A percentile compares a stretch with the other conserved stretches of the same genome.
Conservation (phyloP, 2,113 vertebrate species). For the Gallinago jamesoni region DNA sequence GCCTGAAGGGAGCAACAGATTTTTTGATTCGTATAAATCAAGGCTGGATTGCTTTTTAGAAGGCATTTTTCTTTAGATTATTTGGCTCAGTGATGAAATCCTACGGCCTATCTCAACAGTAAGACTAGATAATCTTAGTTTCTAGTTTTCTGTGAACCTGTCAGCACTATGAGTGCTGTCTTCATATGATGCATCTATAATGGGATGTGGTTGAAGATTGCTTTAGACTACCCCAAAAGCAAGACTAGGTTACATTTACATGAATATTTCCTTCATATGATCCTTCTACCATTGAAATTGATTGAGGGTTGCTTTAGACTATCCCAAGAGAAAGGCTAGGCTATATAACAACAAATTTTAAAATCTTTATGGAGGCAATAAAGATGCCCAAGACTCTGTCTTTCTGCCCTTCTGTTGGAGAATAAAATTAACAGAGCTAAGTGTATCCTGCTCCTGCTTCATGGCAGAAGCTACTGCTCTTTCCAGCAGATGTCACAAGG, state of each 20-base stretch:
- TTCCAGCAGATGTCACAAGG: neutral
- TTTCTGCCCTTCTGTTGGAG: neutral
- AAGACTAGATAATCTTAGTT: neutral
- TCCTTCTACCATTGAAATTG: neutral
- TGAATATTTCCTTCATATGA: neutral
- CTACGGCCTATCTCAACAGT: neutral
- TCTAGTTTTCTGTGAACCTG: neutral
- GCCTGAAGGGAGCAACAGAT: slow-evolving; percentile 8
- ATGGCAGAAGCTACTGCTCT: neutral
- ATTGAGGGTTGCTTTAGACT: neutral
- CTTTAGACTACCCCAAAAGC: neutral
- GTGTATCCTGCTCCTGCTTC: neutral
- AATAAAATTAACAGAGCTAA: neutral
- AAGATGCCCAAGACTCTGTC: neutral
- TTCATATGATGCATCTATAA: neutral
- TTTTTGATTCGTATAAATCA: slow-evolving; percentile 30
- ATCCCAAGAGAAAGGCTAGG: neutral
- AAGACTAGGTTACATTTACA: neutral
- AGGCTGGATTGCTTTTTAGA: neutral
- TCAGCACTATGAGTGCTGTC: neutral
- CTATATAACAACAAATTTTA: neutral
- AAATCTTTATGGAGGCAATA: neutral
- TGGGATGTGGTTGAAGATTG: neutral
- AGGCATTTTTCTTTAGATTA: neutral
- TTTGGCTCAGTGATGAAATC: neutral